phyloP scores from a whole-genome alignment of 2,113 vertebrate genomes.

The Corythaixoides concolor region DNA sequence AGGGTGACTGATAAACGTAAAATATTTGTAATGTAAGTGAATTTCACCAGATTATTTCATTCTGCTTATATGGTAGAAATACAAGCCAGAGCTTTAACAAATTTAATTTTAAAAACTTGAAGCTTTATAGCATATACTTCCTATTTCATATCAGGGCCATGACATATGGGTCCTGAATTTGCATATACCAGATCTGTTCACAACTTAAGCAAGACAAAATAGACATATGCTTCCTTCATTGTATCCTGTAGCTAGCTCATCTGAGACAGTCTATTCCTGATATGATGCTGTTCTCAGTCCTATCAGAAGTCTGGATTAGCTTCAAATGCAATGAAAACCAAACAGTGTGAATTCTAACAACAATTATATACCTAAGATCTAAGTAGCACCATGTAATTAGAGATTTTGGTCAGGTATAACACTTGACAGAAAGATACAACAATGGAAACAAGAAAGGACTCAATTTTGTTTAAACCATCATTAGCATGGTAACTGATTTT shows the following conservation, averaged over 20 bases:
- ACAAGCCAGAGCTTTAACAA: not conserved
- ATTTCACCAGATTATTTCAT: not conserved
- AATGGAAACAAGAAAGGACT: not conserved
- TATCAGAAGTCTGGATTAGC: not conserved
- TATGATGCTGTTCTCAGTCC: not conserved
- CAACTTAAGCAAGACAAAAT: not conserved
- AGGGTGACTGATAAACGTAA: not conserved
- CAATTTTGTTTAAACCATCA: not conserved
- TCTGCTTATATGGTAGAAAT: not conserved
- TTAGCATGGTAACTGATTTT: not conserved
- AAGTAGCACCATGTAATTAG: not conserved
- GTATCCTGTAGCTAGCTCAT: not conserved
- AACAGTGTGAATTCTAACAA: not conserved
- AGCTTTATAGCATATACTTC: not conserved
- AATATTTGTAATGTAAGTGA: not conserved
- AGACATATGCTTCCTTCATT: not conserved
- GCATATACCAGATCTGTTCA: not conserved
- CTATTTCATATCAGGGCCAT: not conserved
- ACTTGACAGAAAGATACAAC: not conserved
- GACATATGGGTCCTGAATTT: not conserved
- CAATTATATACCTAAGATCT: not conserved
- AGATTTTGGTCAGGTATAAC: not conserved
- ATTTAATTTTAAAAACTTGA: not conserved
- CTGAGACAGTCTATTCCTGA: not conserved
- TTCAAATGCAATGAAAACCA: not conserved